Percentiles rank a stretch among this genome's conserved stretches.
phyloP scores from a whole-genome alignment of 2,888 invertebrate genomes.

The Diaphora mendica region DNA sequence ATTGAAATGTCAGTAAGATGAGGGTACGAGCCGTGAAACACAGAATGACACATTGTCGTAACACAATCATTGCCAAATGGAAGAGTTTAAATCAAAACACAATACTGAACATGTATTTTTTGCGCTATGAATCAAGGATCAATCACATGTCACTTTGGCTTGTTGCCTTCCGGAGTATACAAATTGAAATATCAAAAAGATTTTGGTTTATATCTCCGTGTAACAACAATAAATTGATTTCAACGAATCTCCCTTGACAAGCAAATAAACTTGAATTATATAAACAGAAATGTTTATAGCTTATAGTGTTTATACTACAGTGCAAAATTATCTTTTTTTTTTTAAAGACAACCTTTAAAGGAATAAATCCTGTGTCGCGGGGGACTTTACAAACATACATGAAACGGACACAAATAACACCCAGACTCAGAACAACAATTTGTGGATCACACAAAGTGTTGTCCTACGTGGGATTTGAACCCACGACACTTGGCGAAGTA shows the following conservation, averaged over 20 bases:
- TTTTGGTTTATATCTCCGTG: not conserved
- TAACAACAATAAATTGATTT: not conserved
- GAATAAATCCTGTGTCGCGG: too few relatives aligned
- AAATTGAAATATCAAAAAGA: not conserved
- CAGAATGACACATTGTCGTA: not conserved
- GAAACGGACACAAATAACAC: too few relatives aligned
- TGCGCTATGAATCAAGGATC: not conserved
- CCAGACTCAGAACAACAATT: too few relatives aligned
- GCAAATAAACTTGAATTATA: not conserved
- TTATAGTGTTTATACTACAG: too few relatives aligned
- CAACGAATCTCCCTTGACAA: not conserved
- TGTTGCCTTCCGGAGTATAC: not conserved
- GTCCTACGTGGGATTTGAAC: too few relatives aligned
- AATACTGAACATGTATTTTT: not conserved
- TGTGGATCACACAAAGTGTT: too few relatives aligned
- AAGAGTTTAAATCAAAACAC: not conserved
- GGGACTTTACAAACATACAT: too few relatives aligned
- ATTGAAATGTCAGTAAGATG: slow-evolving; percentile 47
- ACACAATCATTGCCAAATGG: not conserved
- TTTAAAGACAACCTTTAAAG: too few relatives aligned
- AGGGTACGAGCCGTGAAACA: not conserved
- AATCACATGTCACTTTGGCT: not conserved
- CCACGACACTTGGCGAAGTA: too few relatives aligned
- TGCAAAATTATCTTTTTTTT: too few relatives aligned
- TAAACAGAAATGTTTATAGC: not conserved